phyloP scores from a whole-genome alignment of 2,888 invertebrate genomes.

The Deroplatys truncata region DNA sequence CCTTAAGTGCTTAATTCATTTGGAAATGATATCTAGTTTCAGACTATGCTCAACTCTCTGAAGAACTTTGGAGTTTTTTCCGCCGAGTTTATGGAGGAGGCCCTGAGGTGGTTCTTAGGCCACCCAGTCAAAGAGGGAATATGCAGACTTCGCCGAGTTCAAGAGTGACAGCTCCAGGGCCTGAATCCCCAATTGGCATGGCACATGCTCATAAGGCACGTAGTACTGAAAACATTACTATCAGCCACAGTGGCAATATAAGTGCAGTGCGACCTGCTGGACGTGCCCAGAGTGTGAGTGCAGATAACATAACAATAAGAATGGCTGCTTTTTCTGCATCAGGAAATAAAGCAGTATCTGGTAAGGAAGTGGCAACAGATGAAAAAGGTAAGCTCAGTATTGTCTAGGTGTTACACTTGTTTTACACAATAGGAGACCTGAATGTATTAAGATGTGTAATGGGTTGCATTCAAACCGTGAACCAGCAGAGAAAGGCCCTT shows the following conservation, averaged over 20 bases:
- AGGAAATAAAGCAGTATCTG: not conserved
- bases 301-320: slow-evolving; percentile 28
- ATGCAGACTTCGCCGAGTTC: not conserved
- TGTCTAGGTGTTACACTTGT: not conserved
- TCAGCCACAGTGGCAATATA: not conserved
- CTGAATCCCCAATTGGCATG: not conserved
- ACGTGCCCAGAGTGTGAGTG: slow-evolving; percentile 27
- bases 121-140: slow-evolving; percentile 20
- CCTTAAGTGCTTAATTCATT: not conserved
- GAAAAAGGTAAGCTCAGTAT: not conserved
- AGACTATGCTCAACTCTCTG: slow-evolving; percentile 75
- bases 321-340: slow-evolving; percentile 26
- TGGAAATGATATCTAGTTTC: slow-evolving; percentile 41
- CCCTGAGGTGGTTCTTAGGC: slow-evolving; percentile 62
- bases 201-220: slow-evolving; percentile 25
- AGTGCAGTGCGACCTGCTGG: not conserved
- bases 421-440: not conserved
- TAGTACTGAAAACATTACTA: slow-evolving; percentile 28
- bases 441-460: too few relatives aligned
- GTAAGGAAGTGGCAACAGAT: not conserved
- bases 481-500: too few relatives aligned
- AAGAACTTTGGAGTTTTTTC: slow-evolving; percentile 84
- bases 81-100: slow-evolving; percentile 84
- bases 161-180: not conserved
- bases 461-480: too few relatives aligned